Conservation (phyloP, 2,113 vertebrate genomes). For the Diadophis punctatus region DNA sequence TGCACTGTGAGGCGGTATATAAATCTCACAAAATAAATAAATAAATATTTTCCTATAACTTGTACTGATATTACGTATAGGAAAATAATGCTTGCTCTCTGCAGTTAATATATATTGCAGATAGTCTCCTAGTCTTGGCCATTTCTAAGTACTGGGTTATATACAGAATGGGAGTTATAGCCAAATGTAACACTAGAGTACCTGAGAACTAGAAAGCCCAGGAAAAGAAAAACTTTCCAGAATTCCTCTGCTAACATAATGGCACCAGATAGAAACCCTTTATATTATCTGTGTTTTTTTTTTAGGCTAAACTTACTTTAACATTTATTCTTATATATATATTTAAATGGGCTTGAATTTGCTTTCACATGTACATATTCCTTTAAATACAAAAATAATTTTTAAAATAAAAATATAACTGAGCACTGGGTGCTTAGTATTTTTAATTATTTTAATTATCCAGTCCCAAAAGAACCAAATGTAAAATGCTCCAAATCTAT, state of each 20-base stretch:
- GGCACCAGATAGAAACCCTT: not conserved
- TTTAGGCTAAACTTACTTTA: not conserved
- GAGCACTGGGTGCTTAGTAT: not conserved
- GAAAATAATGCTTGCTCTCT: not conserved
- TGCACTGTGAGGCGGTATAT: no score
- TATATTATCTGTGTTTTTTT: not conserved
- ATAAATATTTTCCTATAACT: not conserved
- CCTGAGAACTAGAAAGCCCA: not conserved
- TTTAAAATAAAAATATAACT: not conserved
- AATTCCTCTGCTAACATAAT: not conserved
- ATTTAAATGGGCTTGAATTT: not conserved
- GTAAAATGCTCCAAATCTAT: not conserved
- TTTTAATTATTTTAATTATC: not conserved
- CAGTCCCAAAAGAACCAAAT: not conserved
- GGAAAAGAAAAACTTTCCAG: not conserved
- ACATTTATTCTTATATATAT: not conserved
- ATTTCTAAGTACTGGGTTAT: not conserved
- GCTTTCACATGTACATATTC: not conserved
- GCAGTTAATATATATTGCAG: not conserved
- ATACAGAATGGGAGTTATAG: not conserved
- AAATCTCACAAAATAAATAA: no score
- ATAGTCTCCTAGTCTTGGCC: not conserved
- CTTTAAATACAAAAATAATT: not conserved
- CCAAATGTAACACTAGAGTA: not conserved
- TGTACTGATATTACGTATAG: not conserved